Evolutionary conservation across 2,797 vertebrate genomes (phyloP), one percentile per base, ranked within the genome.

Genomic region (Buceros bicornis): DNA sequence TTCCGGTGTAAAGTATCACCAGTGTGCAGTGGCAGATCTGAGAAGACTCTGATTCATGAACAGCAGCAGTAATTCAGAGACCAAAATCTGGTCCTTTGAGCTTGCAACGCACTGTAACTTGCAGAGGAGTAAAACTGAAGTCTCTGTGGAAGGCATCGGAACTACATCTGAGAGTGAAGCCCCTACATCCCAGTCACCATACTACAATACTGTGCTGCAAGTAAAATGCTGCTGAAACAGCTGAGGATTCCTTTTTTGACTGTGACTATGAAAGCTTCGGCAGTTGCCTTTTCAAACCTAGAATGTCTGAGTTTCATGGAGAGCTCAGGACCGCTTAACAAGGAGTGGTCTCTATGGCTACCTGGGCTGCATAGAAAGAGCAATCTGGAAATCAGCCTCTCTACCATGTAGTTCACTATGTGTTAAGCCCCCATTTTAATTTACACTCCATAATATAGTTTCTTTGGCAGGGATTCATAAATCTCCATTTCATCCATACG

Each of bases 381-480:
- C 84, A 95, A 95, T 97, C 89, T 93, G 93, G 86, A 97, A 97
- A 94, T 87, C 89, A 95, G 67, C 51, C 80, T 90, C 81, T 93
- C 84, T 85, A 95, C 79, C 82, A 76, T 93, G 69, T 73, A 93
- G 80, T 90, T 76, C 37, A 64, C 92, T 91, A 60, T 90, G 89
- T 94, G 91, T 93, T 97, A 97, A 98, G 95, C 83, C 87, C 70
- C 67, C 16, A 20, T 97, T 98, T 98, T 98, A 98, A 98, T 98
- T 98, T 98, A 95, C 83, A 95, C 72, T 90, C 96, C 20, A 29
- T 94, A 96, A 95, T 98, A 97, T 77, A 97, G 94, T 97, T 98
- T 97, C 95, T 85, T 93, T 97, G 97, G 92, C 97, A 96, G 91
- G 31, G 92, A 97, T 97, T 98, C 97, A 96, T 98, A 98, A 98